phyloP scores from a whole-genome alignment of 2,797 vertebrate genomes.

The Furcifer pardalis region DNA sequence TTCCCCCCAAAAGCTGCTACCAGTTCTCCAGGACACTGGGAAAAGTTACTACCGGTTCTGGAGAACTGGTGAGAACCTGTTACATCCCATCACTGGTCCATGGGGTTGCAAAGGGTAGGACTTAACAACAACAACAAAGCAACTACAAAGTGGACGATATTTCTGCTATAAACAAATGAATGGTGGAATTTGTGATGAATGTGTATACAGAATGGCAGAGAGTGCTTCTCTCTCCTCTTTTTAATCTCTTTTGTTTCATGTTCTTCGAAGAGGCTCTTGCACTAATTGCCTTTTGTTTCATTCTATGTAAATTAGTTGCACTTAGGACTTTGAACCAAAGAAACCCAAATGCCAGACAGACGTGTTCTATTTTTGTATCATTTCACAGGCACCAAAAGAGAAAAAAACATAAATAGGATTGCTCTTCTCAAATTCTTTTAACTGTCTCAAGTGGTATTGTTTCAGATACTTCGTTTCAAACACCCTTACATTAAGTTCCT shows the following conservation, averaged over 20 bases:
- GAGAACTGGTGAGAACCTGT: no score
- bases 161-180: background rate
- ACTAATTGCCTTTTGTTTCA: slow-evolving; percentile 22
- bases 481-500: background rate
- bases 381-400: background rate
- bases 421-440: background rate
- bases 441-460: background rate
- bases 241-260: slow-evolving; percentile 17
- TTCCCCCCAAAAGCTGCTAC: no score
- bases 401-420: background rate
- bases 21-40: no score
- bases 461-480: slow-evolving; percentile 30
- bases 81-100: no score
- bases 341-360: background rate
- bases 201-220: background rate
- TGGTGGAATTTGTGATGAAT: background rate
- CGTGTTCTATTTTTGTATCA: background rate
- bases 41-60: no score
- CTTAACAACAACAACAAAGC: no score
- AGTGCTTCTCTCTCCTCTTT: background rate
- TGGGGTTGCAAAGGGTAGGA: no score
- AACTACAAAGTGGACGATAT: no score
- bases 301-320: background rate
- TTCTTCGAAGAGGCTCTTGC: slow-evolving; percentile 6
- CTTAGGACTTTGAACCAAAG: background rate